Evolutionary conservation across 2,797 vertebrate genomes (phyloP).

Genomic region (Sparus aurata): DNA sequence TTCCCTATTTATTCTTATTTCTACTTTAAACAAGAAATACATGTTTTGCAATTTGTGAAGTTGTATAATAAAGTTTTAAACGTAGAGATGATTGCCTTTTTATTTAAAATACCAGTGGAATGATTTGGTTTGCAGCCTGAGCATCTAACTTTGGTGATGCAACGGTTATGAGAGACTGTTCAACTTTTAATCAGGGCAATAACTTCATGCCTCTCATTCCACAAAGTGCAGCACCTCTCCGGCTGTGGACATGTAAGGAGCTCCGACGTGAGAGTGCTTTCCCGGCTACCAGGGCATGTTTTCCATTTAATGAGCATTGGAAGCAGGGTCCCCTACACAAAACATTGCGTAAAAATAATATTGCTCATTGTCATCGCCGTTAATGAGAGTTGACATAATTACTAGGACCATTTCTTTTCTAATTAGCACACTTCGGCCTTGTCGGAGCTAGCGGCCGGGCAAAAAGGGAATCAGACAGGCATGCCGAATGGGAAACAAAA

Average conservation of each 20-base stretch:
- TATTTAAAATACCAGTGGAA: conserved; percentile 14
- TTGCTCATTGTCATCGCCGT: conserved; percentile 92
- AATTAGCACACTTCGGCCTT: conserved; percentile 98
- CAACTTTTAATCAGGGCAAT: conserved; percentile 90
- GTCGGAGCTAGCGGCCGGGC: conserved; percentile 89
- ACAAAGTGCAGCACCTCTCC: conserved; percentile 75
- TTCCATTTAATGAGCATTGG: conserved; percentile 94
- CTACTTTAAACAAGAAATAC: conserved; percentile 61
- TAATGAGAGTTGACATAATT: conserved; percentile 98
- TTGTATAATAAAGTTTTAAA: conserved; percentile 80
- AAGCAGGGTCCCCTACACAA: conserved; percentile 91
- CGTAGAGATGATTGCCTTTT: conserved; percentile 21
- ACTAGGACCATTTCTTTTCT: conserved; percentile 97
- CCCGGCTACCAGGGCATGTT: conserved; percentile 82
- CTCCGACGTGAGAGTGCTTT: conserved; percentile 81
- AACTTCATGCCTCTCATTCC: conserved; percentile 86
- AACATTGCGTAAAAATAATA: conserved; percentile 98
- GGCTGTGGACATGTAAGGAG: conserved; percentile 62
- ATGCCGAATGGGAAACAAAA: conserved; percentile 95
- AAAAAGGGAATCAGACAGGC: conserved; percentile 95
- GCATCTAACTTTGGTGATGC: conserved; percentile 11
- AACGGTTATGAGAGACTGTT: conserved; percentile 21
- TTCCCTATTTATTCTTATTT: conserved; percentile 79
- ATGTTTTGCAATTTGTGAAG: conserved; percentile 64
- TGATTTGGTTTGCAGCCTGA: conserved; percentile 19